Evolutionary conservation across 2,888 invertebrate species (phyloP), one percentile per base, ranked within the genome.

Genomic region (Megalurothrips usitatus): DNA sequence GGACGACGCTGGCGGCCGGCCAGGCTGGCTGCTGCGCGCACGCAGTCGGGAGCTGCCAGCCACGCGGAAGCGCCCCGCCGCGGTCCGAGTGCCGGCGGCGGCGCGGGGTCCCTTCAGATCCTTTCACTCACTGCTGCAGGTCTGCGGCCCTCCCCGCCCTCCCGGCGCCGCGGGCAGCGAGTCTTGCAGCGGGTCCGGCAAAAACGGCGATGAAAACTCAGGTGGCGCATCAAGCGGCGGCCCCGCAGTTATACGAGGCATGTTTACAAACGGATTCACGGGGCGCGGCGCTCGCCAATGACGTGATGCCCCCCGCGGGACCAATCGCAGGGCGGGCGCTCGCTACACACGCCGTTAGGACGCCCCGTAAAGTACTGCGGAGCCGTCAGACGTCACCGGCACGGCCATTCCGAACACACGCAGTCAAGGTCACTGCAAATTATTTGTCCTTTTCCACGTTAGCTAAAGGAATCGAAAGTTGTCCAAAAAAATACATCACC

Each of bases 231-330:
- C 52, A 58, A 17, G 14, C 58, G 17, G n/a, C 58, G 14, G 58
- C 19, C 58, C 19, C 12, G 12, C 6, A 2, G 58, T 58, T 58
- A 58, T 58, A n/a, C 58, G 58, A 23, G 68, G 68, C 68, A 75
- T 75, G 68, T 75, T 75, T 75, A 75, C 68, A 75, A 75, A 75
- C 68, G 23, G 68, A 75, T 23, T 8, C 68, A 75, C 68, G 68
- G 12, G 23, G 3, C 68, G 68, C 17, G 58, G 23, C 52, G 52
- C 52, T 1, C 6, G 17, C 52, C n/a, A n/a, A n/a, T 58, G 58
- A 58, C 58, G 17, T n/a, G 58, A 58, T 58, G 58, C n/a, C 58
- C 11, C 58, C 58, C 58, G 17, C 17, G 58, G 58, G 58, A 58
- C 58, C n/a, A 17, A n/a, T 58, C 58, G 17, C 6, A 43, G 34